Percentiles rank a stretch among this genome's conserved stretches.
These are phyloP conservation scores for Panopea generosa DNA, from an alignment of 2,888 invertebrate species.

Conservation along the genomic window DNA sequence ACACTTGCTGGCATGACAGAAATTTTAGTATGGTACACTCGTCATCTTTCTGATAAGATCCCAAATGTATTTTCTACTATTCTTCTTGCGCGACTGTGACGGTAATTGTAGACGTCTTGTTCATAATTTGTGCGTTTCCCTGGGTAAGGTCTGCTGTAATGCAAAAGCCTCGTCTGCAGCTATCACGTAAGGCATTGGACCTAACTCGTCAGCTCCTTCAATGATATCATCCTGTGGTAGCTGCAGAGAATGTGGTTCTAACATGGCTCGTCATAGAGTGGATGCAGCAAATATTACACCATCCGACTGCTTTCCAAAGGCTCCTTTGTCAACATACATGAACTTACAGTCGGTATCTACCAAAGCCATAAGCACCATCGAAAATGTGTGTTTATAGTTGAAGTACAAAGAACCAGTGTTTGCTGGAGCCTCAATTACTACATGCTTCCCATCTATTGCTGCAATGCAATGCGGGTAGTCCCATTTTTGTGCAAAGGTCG, in stretches of 20 bases:
- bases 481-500: constrained; percentile 66
- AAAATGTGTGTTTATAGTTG: constrained; percentile 58
- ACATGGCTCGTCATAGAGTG: neutral
- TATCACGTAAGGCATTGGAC: constrained; percentile 1
- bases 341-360: constrained; percentile 84
- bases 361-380: constrained; percentile 48
- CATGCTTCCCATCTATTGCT: constrained; percentile 60
- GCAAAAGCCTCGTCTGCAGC: constrained; percentile 6
- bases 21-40: constrained; percentile 11
- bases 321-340: constrained; percentile 80
- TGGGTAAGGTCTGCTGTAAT: constrained; percentile 2
- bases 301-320: constrained; percentile 73
- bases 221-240: constrained; percentile 1
- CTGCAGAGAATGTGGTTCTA: neutral
- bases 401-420: constrained; percentile 38
- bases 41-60: constrained; percentile 4
- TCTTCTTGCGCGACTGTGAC: constrained; percentile 7
- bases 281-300: neutral
- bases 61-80: constrained; percentile 6
- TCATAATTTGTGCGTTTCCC: neutral
- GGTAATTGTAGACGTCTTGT: constrained; percentile 11
- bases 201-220: constrained; percentile 3
- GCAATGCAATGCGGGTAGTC: constrained; percentile 80
- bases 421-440: constrained; percentile 24
- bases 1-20: neutral